A percentile compares a stretch with the other conserved stretches of the same genome.
These are phyloP conservation scores for Drosophila mauritiana DNA, from an alignment of 1,140 invertebrate species.

Conservation along the genomic window DNA sequence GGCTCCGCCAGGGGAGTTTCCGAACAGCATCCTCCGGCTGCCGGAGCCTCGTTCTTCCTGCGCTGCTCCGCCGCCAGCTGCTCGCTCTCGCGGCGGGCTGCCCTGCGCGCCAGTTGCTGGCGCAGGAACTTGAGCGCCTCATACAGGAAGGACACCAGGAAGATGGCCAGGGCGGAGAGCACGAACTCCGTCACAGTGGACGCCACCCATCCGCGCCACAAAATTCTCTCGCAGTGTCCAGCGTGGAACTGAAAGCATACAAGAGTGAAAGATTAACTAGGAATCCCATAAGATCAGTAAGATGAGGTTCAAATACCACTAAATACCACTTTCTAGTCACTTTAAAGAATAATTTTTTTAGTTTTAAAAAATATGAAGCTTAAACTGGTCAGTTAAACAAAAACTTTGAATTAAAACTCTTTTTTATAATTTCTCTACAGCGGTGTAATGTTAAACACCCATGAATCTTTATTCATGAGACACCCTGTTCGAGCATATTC, in stretches of 20 bases:
- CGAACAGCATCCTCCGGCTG: constrained; percentile 49
- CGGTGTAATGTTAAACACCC: too few species aligned
- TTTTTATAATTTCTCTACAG: neutral
- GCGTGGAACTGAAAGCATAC: constrained; percentile 89
- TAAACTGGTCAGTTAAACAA: neutral
- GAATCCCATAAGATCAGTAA: neutral
- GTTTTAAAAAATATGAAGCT: neutral
- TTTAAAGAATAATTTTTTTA: too few species aligned
- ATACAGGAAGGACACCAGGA: constrained; percentile 69
- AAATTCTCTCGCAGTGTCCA: constrained; percentile 89
- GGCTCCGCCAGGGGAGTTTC: constrained; percentile 52
- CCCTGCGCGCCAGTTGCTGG: constrained; percentile 51
- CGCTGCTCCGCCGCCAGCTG: constrained; percentile 55
- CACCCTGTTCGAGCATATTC: constrained; percentile 53
- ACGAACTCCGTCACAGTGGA: constrained; percentile 70
- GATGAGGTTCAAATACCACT: neutral
- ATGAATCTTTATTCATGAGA: neutral
- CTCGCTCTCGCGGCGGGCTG: constrained; percentile 50
- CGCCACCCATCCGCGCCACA: constrained; percentile 91
- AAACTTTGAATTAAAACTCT: neutral
- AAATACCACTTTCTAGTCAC: too few species aligned
- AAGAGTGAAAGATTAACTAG: neutral
- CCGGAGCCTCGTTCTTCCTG: constrained; percentile 27
- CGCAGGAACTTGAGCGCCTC: constrained; percentile 76
- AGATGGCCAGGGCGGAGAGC: constrained; percentile 67